Percentiles rank a stretch among this genome's conserved stretches.
Evolutionary conservation across 2,888 invertebrate genomes (phyloP).

Genomic region (Archips crataeganus): DNA sequence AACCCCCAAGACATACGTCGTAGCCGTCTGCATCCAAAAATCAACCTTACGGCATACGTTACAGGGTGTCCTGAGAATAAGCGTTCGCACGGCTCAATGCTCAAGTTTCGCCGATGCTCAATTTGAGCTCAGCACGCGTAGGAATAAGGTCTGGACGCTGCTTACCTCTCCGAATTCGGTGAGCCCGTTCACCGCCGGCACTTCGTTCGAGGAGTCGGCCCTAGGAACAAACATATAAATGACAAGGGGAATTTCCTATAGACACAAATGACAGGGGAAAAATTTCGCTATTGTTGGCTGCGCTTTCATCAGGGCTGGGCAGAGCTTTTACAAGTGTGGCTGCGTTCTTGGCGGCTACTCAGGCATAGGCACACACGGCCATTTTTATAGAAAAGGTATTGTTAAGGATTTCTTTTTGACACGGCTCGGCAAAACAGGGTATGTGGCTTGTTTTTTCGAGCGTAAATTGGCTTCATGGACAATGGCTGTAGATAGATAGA

Average conservation of each 20-base stretch:
- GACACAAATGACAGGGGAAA: constrained; percentile 2
- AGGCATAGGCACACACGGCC: no score
- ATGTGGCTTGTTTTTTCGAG: no score
- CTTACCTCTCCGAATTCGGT: constrained; percentile 84
- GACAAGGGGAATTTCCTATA: constrained; percentile 43
- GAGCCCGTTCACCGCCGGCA: constrained; percentile 77
- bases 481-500: no score
- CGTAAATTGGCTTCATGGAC: no score
- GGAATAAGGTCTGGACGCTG: neutral
- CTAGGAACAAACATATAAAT: constrained; percentile 74
- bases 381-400: no score
- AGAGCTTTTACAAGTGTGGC: constrained; percentile 11
- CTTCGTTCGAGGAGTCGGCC: constrained; percentile 84
- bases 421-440: no score
- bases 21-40: no score
- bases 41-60: no score
- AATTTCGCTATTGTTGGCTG: constrained; percentile 19
- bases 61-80: no score
- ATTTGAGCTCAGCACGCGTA: neutral
- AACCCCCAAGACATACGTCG: no score
- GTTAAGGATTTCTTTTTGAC: no score
- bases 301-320: neutral
- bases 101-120: neutral
- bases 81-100: no score
- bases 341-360: neutral